These are phyloP conservation scores for Chlorocebus sabaeus DNA, from an alignment of 2,113 vertebrate species.

Conservation along the genomic window DNA sequence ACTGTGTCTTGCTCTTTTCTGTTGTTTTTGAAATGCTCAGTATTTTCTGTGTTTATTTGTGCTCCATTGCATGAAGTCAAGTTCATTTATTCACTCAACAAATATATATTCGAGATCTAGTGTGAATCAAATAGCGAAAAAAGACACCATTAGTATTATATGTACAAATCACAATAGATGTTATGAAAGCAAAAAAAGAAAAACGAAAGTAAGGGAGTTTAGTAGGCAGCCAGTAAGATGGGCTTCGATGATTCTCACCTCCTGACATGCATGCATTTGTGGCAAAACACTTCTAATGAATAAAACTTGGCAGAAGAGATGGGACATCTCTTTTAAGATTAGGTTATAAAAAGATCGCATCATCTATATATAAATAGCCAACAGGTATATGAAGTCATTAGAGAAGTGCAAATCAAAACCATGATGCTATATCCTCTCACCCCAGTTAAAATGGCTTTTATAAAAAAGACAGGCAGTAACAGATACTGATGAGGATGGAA, in stretches of 20 bases:
- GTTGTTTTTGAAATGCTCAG: neutral
- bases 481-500: no score
- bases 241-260: neutral
- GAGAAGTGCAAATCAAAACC: no score
- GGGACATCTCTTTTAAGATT: neutral
- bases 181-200: neutral
- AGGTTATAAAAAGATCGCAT: neutral
- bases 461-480: no score
- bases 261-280: neutral
- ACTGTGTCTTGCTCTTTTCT: neutral
- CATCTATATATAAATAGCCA: no score
- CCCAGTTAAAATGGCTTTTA: no score
- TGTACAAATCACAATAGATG: neutral
- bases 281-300: neutral
- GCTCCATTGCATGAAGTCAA: neutral
- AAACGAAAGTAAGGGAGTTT: neutral
- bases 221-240: neutral
- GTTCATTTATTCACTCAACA: neutral
- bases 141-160: neutral
- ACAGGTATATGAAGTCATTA: no score
- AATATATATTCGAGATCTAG: neutral
- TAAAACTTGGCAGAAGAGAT: neutral
- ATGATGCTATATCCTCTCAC: no score
- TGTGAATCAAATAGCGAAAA: neutral
- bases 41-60: neutral